Conservation (phyloP, 35 echinoderm and acorn worm genomes). For the Amphiura filiformis region DNA sequence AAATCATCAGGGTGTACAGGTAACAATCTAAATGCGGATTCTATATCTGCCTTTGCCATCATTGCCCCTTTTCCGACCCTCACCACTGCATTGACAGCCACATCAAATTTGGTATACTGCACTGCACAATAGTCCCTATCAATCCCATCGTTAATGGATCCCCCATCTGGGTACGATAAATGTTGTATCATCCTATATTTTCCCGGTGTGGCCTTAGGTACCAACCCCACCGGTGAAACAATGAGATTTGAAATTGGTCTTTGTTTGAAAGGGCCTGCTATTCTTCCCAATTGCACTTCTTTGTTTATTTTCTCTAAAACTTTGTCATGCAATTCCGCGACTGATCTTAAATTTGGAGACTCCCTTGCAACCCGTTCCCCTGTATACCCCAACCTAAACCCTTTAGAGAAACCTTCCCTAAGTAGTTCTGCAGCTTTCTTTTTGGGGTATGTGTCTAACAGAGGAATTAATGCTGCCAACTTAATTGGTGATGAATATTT, state of each 20-base stretch:
- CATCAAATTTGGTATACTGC: constrained; percentile 15
- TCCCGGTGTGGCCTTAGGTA: constrained; percentile 8
- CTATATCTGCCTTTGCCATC: too few species aligned
- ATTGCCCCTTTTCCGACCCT: background rate
- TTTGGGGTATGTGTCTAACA: constrained; percentile 2
- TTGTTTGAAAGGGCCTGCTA: constrained; percentile 26
- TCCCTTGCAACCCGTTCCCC: background rate
- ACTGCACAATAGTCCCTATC: constrained; percentile 20
- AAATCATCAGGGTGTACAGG: too few species aligned
- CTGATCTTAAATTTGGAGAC: background rate
- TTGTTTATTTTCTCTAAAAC: background rate
- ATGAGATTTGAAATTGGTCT: constrained; percentile 24
- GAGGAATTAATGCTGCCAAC: background rate
- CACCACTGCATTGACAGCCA: background rate
- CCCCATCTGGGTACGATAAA: too few species aligned
- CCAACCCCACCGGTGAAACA: constrained; percentile 32
- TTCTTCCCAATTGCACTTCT: constrained; percentile 24
- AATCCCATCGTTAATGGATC: too few species aligned
- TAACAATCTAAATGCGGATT: too few species aligned
- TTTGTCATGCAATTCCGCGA: background rate
- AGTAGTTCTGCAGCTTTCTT: background rate
- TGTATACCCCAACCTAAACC: background rate
- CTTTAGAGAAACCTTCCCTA: background rate
- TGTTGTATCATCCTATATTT: constrained; percentile 38
- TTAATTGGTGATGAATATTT: background rate